Evolutionary conservation across 2,888 invertebrate genomes (phyloP).

Genomic region (Drosophila anomalipes): DNA sequence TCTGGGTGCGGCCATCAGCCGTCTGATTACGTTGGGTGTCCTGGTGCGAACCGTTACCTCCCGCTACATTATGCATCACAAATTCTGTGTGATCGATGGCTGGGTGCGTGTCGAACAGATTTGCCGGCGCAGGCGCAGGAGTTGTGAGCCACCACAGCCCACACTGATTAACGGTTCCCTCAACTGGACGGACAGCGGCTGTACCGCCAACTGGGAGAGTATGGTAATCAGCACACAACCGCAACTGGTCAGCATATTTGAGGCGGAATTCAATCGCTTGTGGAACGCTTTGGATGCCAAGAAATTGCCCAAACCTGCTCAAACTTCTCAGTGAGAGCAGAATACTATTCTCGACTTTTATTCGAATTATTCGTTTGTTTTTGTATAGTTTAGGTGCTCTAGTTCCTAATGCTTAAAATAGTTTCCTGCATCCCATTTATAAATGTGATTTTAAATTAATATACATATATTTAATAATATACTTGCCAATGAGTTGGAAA

Average conservation of each 20-base stretch:
- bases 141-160: neutral
- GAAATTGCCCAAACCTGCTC: neutral
- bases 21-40: neutral
- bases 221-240: neutral
- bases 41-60: conserved; percentile 14
- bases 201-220: conserved; percentile 2
- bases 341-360: neutral
- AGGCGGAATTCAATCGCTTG: conserved; percentile 1
- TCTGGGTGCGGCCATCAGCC: neutral
- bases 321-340: neutral
- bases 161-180: conserved; percentile 10
- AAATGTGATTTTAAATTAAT: neutral
- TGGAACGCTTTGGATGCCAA: neutral
- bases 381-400: neutral
- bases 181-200: conserved; percentile 1
- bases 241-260: neutral
- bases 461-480: neutral
- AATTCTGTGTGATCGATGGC: conserved; percentile 13
- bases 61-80: conserved; percentile 7
- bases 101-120: neutral
- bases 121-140: neutral
- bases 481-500: neutral
- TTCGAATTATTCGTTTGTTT: no score
- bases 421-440: neutral
- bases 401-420: neutral